Percentiles rank a stretch among this genome's conserved stretches.
Evolutionary conservation across 2,797 vertebrate species (phyloP).

Genomic region (Distichodus sexfasciatus): DNA sequence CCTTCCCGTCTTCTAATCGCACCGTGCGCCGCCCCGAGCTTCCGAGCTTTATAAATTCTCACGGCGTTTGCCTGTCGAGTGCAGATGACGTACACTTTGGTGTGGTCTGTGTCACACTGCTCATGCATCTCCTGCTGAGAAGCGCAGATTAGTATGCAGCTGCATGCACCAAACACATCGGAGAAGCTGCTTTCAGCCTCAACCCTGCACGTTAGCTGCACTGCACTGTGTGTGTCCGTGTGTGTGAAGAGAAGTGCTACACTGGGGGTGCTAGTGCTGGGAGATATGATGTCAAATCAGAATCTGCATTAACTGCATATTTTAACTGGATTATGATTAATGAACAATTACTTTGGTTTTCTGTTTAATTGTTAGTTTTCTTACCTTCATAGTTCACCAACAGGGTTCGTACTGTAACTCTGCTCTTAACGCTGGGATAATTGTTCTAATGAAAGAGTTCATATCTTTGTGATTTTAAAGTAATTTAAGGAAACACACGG

Average conservation of each 20-base stretch:
- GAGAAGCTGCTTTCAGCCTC: conserved; percentile 18
- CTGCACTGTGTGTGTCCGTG: conserved; percentile 16
- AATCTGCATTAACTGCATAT: too few species aligned
- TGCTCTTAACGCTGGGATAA: too few species aligned
- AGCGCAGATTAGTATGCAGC: conserved; percentile 30
- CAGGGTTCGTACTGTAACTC: too few species aligned
- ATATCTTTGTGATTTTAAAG: too few species aligned
- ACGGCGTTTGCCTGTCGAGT: conserved; percentile 23
- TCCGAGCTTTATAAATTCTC: conserved; percentile 24
- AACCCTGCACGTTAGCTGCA: conserved; percentile 12
- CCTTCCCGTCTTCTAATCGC: conserved; percentile 17
- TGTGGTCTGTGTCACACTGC: conserved; percentile 14
- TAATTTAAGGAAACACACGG: too few species aligned
- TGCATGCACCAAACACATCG: conserved; percentile 6
- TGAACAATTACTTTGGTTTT: too few species aligned
- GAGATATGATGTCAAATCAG: too few species aligned
- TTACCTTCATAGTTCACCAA: too few species aligned
- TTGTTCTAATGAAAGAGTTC: too few species aligned
- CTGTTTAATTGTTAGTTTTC: too few species aligned
- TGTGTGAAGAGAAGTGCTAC: neutral
- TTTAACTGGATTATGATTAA: too few species aligned
- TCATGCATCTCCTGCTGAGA: conserved; percentile 23
- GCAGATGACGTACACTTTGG: conserved; percentile 30
- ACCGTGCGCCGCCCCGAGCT: conserved; percentile 9
- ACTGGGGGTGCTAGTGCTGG: neutral